Conservation (phyloP, 2,113 vertebrate genomes). For the Orientallactaga bullata region DNA sequence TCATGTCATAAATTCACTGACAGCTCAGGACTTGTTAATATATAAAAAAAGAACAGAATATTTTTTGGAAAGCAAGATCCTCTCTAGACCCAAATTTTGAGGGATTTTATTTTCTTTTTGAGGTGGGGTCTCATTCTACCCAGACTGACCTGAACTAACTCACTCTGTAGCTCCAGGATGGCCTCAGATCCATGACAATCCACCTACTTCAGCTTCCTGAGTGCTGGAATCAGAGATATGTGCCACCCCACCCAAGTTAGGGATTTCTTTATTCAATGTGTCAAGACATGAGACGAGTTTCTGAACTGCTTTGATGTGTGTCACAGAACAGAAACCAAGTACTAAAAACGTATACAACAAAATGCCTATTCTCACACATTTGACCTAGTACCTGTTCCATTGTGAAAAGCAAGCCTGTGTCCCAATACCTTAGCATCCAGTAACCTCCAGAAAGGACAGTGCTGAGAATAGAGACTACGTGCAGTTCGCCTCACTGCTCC, state of each 20-base stretch:
- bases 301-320: background rate
- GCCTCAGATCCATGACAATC: too few species aligned
- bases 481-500: background rate
- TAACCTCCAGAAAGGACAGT: background rate
- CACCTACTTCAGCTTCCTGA: too few species aligned
- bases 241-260: too few species aligned
- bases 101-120: background rate
- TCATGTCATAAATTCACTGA: conserved; percentile 5
- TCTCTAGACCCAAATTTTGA: background rate
- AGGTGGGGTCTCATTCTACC: too few species aligned
- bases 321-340: background rate
- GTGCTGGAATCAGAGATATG: too few species aligned
- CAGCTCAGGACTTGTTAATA: background rate
- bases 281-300: background rate
- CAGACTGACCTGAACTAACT: too few species aligned
- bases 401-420: background rate
- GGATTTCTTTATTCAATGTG: background rate
- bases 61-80: background rate
- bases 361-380: background rate
- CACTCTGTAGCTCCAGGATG: too few species aligned
- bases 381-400: background rate
- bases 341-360: background rate
- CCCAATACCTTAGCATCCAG: background rate
- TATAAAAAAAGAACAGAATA: background rate
- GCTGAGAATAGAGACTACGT: background rate